Evolutionary conservation across 2,113 vertebrate genomes (phyloP).

Genomic region (Dipodomys spectabilis): DNA sequence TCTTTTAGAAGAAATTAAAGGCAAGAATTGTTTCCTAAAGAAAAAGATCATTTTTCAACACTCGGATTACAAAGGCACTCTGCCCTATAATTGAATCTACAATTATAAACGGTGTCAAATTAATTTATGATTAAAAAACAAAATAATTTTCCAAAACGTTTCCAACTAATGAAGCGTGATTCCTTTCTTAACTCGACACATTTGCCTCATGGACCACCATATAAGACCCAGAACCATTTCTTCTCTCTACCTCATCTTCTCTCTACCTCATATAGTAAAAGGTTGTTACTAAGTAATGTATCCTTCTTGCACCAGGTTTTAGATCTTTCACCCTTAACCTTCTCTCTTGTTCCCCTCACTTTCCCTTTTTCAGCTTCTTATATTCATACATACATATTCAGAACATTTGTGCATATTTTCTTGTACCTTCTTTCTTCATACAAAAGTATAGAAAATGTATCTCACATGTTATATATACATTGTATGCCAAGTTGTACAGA

Average conservation of each 20-base stretch:
- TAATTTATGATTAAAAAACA: constrained; percentile 36
- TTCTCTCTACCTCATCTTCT: background rate
- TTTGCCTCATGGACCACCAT: background rate
- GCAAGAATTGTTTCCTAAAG: constrained; percentile 27
- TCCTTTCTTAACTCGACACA: background rate
- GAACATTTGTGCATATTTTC: background rate
- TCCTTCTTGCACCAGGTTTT: background rate
- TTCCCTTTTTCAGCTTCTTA: background rate
- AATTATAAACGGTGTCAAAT: constrained; percentile 42
- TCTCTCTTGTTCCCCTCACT: background rate
- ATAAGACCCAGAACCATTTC: background rate
- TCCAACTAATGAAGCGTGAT: background rate
- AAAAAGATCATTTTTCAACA: constrained; percentile 49
- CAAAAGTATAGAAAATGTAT: background rate
- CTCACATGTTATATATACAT: background rate
- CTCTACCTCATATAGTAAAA: background rate
- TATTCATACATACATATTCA: too few relatives aligned
- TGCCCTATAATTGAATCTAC: constrained; percentile 36
- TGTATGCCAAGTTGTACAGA: too few relatives aligned
- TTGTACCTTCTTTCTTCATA: background rate
- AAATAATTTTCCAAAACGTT: background rate
- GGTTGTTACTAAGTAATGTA: background rate
- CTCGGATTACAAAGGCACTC: constrained; percentile 60
- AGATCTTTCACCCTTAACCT: background rate
- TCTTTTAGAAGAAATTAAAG: constrained; percentile 23